Evolutionary conservation across 1,140 invertebrate species (phyloP).

Genomic region (Pinna nobilis): DNA sequence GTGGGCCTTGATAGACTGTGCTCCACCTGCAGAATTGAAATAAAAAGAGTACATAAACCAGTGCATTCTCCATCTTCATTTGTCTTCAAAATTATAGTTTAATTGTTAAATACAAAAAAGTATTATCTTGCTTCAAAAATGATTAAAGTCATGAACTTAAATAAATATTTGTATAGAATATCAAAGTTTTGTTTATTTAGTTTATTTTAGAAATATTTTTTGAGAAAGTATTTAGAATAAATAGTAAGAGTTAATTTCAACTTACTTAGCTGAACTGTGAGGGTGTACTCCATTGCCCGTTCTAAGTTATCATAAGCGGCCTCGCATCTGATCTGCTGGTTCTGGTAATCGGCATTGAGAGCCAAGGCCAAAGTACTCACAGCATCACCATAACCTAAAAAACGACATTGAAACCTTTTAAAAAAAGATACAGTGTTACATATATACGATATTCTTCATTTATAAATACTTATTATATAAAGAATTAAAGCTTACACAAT

Average conservation of each 20-base stretch:
- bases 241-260: not conserved
- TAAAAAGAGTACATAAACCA: not conserved
- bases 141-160: not conserved
- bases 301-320: conserved; percentile 39
- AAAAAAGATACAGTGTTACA: not conserved
- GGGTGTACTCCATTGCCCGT: conserved; percentile 38
- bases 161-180: not conserved
- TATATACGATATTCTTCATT: not conserved
- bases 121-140: not conserved
- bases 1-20: conserved; percentile 7
- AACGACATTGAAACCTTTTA: not conserved
- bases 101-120: not conserved
- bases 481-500: not conserved
- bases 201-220: not conserved
- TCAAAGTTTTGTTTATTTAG: not conserved
- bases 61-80: too few relatives aligned
- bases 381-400: conserved; percentile 41
- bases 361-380: conserved; percentile 15
- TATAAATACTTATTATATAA: not conserved
- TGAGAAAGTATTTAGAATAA: not conserved
- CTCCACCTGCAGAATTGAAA: conserved; percentile 31
- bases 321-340: conserved; percentile 36
- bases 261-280: conserved; percentile 46
- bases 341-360: conserved; percentile 2
- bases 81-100: not conserved